Conservation (phyloP, 2,888 invertebrate genomes). For the Caenorhabditis plicata region DNA sequence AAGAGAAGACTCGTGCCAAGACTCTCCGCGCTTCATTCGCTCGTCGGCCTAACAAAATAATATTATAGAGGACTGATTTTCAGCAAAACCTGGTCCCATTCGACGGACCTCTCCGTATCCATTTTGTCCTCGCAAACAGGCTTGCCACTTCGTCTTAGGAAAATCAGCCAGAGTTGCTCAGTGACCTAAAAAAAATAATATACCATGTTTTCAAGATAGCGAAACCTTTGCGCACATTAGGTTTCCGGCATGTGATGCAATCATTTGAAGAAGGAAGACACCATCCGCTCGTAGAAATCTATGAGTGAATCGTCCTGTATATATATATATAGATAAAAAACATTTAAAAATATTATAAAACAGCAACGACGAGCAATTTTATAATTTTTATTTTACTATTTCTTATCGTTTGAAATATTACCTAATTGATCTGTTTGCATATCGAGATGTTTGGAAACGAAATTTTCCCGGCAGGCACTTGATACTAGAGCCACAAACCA, state of each 20-base stretch:
- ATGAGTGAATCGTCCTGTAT: slow-evolving; percentile 56
- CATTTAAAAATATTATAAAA: not conserved
- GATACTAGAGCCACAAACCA: slow-evolving; percentile 62
- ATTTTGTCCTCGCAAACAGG: slow-evolving; percentile 44
- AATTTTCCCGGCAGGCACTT: slow-evolving; percentile 47
- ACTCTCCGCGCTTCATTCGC: slow-evolving; percentile 34
- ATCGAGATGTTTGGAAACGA: slow-evolving; percentile 44
- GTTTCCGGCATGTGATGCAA: slow-evolving; percentile 54
- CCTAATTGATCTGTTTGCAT: slow-evolving; percentile 45
- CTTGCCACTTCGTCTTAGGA: slow-evolving; percentile 42
- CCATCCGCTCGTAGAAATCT: slow-evolving; percentile 65
- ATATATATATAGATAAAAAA: slow-evolving; percentile 15
- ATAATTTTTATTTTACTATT: no score
- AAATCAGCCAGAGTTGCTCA: slow-evolving; percentile 51
- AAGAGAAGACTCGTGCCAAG: slow-evolving; percentile 49
- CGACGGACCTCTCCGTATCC: slow-evolving; percentile 6
- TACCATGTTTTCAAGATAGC: not conserved
- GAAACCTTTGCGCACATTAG: slow-evolving; percentile 42
- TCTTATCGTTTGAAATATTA: no score
- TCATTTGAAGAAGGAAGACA: slow-evolving; percentile 57
- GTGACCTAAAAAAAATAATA: slow-evolving; percentile 30
- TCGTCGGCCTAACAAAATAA: slow-evolving; percentile 5
- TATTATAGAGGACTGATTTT: not conserved
- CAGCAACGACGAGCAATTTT: not conserved
- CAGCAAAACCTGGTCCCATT: not conserved